Evolutionary conservation across 2,113 vertebrate genomes (phyloP), one percentile per base, ranked within the genome.

Genomic region (Mionectes macconnelli): DNA sequence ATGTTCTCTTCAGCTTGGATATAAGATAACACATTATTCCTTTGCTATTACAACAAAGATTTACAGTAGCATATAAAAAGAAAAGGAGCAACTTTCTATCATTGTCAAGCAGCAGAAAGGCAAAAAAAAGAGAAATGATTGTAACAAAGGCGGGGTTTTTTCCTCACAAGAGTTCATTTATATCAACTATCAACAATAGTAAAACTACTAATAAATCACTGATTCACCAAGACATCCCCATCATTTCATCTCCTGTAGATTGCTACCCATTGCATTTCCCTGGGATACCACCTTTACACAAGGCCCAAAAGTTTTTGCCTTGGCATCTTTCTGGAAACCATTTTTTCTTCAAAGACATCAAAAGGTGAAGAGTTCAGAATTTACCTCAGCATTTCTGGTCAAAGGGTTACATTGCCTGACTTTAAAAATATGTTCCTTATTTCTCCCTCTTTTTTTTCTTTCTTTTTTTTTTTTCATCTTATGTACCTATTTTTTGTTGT

Each of bases 71-170:
- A 50, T 25, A 66, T 59, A 50, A 88, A 93, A 91, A 76, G 14
- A 21, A 50, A 87, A 92, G 77, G 20, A 93, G 20, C 25, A 84
- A 85, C 19, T 79, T 91, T 59, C 37, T 52, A 59, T 83, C 78
- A 77, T 8, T 94, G 49, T 83, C 87, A 91, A 73, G 50, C 25
- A 76, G 37, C 31, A 86, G 67, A 83, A 89, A 37, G 18, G 7
- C 2, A 0, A 0, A 9, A 24, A 42, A 53, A 55, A 15, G 1
- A 86, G 17, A 84, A 8, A 72, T 33, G 2, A 45, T 5, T 53
- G n/a, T 33, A 82, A 92, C 78, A 87, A 87, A 50, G 12, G 22
- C 10, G 2, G 5, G 2, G 19, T 39, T 47, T 44, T 62, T 76
- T 60, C 7, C 25, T 66, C 1, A 0, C 39, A 62, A 24, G 31